Evolutionary conservation across 2,113 vertebrate genomes (phyloP).

Genomic region (Heterotis niloticus): DNA sequence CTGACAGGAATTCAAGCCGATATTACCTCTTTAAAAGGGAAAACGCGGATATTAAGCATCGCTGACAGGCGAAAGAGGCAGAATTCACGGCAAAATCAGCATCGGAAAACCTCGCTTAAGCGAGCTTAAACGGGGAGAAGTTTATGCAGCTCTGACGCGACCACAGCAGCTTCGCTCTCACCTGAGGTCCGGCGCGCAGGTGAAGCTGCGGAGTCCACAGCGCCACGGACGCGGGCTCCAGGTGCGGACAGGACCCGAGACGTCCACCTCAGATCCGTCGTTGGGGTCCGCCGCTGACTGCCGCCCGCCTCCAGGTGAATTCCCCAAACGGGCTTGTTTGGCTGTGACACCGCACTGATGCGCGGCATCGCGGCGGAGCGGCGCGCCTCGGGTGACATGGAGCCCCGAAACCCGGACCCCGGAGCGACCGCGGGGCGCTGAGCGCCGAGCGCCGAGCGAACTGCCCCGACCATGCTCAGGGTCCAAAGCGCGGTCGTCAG

Average conservation of each 20-base stretch:
- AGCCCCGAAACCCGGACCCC: constrained; percentile 35
- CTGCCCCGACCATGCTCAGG: constrained; percentile 60
- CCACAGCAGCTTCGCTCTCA: not conserved
- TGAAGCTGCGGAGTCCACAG: too few species aligned
- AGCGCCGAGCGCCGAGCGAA: constrained; percentile 54
- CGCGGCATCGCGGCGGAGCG: not conserved
- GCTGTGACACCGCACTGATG: constrained; percentile 4
- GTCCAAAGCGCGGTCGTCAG: constrained; percentile 62
- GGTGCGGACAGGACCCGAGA: too few species aligned
- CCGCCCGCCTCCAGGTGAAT: not conserved
- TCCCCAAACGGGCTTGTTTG: constrained; percentile 22
- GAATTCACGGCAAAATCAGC: too few species aligned
- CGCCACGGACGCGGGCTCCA: not conserved
- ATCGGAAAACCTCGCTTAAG: too few species aligned
- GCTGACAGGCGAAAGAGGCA: not conserved
- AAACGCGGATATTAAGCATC: not conserved
- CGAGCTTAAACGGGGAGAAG: not conserved
- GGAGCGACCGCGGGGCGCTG: too few species aligned
- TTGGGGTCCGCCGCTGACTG: not conserved
- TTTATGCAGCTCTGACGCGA: not conserved
- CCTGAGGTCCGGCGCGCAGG: not conserved
- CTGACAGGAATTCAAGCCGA: not conserved
- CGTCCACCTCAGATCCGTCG: not conserved
- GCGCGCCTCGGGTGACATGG: constrained; percentile 50
- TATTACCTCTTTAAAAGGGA: not conserved